A percentile compares a stretch with the other conserved stretches of the same genome.
These are phyloP conservation scores for Steinernema carpocapsae DNA, from an alignment of 2,888 invertebrate genomes.

Conservation along the genomic window DNA sequence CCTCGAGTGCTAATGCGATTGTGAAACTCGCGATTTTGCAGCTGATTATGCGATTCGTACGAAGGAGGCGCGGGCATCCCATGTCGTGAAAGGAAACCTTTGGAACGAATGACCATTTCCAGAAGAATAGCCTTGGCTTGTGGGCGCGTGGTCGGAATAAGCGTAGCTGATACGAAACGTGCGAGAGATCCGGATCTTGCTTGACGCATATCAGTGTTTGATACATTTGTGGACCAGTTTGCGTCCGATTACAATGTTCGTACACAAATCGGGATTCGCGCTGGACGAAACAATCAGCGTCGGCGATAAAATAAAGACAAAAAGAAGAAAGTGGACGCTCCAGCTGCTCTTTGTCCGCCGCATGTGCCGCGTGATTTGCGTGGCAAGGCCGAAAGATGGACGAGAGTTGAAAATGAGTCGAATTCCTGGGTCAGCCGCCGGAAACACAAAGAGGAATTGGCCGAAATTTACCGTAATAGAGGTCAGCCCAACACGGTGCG, in stretches of 20 bases:
- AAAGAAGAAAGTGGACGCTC: conserved; percentile 23
- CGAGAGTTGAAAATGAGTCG: neutral
- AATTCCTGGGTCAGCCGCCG: neutral
- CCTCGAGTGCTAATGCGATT: neutral
- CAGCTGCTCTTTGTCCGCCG: conserved; percentile 8
- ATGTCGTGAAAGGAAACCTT: too few species aligned
- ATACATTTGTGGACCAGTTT: conserved; percentile 21
- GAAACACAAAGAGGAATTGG: neutral
- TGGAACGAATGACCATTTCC: neutral
- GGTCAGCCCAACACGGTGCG: too few species aligned
- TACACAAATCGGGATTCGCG: neutral
- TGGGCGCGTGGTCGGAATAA: conserved; percentile 25
- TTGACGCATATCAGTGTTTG: conserved; percentile 13
- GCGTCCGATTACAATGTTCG: conserved; percentile 13
- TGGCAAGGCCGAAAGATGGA: neutral
- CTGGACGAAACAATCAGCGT: conserved; percentile 3
- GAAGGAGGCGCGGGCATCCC: too few species aligned
- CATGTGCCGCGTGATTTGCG: neutral
- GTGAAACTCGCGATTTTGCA: neutral
- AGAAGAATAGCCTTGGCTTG: neutral
- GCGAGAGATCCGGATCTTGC: conserved; percentile 21
- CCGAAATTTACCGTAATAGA: too few species aligned
- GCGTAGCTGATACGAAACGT: neutral
- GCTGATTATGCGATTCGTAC: too few species aligned
- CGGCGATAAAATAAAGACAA: neutral